Evolutionary conservation across 1,140 invertebrate species (phyloP).

Genomic region (Antheraea mylitta): DNA sequence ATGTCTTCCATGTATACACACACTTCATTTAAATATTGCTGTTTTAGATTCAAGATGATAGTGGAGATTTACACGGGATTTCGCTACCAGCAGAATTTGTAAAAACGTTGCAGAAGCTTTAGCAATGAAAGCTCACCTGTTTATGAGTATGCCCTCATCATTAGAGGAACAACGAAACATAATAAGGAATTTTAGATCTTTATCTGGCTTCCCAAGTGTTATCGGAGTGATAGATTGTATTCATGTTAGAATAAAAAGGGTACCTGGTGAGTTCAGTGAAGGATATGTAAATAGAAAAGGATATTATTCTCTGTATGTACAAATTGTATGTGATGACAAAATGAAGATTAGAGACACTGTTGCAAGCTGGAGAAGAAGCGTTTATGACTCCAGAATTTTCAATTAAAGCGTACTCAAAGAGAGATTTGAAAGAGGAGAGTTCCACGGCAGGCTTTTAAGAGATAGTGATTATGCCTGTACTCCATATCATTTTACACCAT

Average conservation of each 20-base stretch:
- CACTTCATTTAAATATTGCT: not conserved
- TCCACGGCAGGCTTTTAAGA: conserved; percentile 7
- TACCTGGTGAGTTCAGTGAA: conserved; percentile 21
- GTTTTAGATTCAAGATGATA: not conserved
- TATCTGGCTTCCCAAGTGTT: conserved; percentile 37
- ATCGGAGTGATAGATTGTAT: conserved; percentile 52
- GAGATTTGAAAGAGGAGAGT: not conserved
- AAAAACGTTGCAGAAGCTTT: conserved; percentile 25
- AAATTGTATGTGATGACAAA: conserved; percentile 17
- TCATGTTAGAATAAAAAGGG: conserved; percentile 15
- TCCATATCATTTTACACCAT: conserved; percentile 17
- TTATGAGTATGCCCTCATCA: conserved; percentile 37
- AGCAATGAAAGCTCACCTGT: conserved; percentile 18
- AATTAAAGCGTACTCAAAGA: conserved; percentile 12
- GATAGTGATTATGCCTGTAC: conserved; percentile 16
- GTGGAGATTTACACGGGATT: conserved; percentile 17
- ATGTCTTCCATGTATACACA: no score
- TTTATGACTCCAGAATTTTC: conserved; percentile 23
- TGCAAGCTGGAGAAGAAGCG: conserved; percentile 14
- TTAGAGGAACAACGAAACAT: conserved; percentile 25
- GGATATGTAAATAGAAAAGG: conserved; percentile 44
- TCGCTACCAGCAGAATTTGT: conserved; percentile 25
- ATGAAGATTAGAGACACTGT: conserved; percentile 19
- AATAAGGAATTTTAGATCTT: conserved; percentile 34
- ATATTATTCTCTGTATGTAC: conserved; percentile 32